phyloP scores from a whole-genome alignment of 2,888 invertebrate genomes.

The Ormyrus nitidulus region DNA sequence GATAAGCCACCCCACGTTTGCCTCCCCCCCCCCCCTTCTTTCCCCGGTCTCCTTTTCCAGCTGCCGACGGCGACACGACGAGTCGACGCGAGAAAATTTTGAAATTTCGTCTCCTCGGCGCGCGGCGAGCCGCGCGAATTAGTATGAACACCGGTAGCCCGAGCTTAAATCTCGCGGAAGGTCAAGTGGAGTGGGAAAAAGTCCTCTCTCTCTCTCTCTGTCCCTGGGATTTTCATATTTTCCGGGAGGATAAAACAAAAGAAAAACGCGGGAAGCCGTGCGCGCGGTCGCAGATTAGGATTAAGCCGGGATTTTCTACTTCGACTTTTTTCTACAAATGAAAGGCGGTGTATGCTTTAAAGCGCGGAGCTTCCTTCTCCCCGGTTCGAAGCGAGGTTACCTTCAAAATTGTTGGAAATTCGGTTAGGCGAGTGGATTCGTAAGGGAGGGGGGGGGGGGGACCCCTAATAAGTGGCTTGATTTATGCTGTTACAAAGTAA shows the following conservation, averaged over 20 bases:
- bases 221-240: not conserved
- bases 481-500: no score
- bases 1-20: slow-evolving; percentile 34
- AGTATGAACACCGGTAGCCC: no score
- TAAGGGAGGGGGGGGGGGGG: no score
- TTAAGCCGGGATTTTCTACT: not conserved
- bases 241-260: not conserved
- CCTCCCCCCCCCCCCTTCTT: not conserved
- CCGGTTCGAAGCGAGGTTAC: not conserved
- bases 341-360: not conserved
- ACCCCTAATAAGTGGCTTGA: no score
- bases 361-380: not conserved
- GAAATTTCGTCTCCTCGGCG: no score
- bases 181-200: no score
- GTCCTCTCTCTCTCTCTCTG: not conserved
- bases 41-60: not conserved
- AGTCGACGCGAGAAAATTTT: no score
- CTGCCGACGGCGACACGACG: no score
- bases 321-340: slow-evolving; percentile 17
- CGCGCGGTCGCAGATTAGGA: not conserved
- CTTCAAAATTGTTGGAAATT: not conserved
- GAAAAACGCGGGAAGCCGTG: not conserved
- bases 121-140: no score
- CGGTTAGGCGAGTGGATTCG: no score
- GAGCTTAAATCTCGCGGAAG: no score